A percentile compares a stretch with the other conserved stretches of the same genome.
phyloP scores from a whole-genome alignment of 1,140 invertebrate species.

The Bombus breviceps region DNA sequence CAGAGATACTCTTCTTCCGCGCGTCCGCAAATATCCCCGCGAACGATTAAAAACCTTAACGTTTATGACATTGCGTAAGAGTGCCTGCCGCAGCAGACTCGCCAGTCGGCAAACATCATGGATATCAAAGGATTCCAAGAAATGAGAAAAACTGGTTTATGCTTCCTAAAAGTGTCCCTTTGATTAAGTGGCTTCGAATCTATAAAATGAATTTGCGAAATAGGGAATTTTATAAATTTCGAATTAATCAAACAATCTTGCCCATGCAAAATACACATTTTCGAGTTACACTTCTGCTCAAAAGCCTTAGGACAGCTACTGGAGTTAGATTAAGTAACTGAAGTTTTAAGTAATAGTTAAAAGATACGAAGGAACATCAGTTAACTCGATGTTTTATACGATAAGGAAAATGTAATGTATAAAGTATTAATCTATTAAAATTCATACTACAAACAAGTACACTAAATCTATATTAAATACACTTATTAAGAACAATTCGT shows the following conservation, averaged over 20 bases:
- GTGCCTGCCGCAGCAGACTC: background rate
- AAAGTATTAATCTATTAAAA: background rate
- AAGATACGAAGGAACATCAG: too few relatives aligned
- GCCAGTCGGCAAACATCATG: background rate
- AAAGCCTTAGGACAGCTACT: too few relatives aligned
- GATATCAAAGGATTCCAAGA: conserved; percentile 19
- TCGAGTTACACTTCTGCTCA: too few relatives aligned
- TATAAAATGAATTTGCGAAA: background rate
- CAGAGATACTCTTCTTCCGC: background rate
- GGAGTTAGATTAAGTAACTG: too few relatives aligned
- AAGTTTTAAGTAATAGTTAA: too few relatives aligned
- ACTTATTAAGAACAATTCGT: too few relatives aligned
- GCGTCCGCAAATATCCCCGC: background rate
- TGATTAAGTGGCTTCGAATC: background rate
- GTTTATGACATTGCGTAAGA: conserved; percentile 3
- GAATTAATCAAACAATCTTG: background rate
- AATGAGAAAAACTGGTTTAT: background rate
- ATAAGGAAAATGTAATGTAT: too few relatives aligned
- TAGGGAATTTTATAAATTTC: too few relatives aligned
- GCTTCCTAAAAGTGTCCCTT: too few relatives aligned
- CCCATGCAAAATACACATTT: too few relatives aligned
- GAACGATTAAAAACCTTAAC: conserved; percentile 38
- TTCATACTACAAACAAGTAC: background rate
- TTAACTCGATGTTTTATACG: too few relatives aligned
- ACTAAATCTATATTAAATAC: too few relatives aligned